A percentile compares a stretch with the other conserved stretches of the same genome.
Conservation (phyloP, 2,888 invertebrate species). For the Copidosoma aretas region DNA sequence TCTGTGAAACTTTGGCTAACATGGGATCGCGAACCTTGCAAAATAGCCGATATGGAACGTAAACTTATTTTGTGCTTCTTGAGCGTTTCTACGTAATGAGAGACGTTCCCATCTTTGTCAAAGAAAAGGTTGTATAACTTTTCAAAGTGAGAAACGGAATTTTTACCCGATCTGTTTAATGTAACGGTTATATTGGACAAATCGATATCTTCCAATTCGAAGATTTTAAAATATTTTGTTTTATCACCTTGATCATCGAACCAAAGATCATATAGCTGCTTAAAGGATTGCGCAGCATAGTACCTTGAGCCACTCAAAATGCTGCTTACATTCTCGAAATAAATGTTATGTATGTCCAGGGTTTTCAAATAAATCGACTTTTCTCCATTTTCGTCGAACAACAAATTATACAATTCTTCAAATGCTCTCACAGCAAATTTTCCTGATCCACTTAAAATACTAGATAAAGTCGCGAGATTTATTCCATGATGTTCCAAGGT, state of each 20-base stretch:
- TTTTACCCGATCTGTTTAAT: not conserved
- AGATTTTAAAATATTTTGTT: not conserved
- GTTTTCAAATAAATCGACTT: not conserved
- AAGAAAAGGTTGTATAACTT: not conserved
- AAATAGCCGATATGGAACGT: not conserved
- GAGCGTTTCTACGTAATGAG: not conserved
- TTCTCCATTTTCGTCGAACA: conserved; percentile 7
- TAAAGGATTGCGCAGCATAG: not conserved
- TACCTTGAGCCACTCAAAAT: not conserved
- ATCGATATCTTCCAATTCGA: not conserved
- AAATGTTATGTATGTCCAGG: conserved; percentile 4
- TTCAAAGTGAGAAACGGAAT: not conserved
- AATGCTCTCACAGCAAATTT: not conserved
- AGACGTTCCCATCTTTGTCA: not conserved
- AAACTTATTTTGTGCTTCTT: not conserved
- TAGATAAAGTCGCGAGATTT: not conserved
- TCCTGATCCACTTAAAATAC: not conserved
- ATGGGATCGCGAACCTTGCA: not conserved
- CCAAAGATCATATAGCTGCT: not conserved
- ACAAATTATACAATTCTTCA: conserved; percentile 9
- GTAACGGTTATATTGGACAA: not conserved
- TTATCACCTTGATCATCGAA: conserved; percentile 5
- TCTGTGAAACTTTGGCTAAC: not conserved
- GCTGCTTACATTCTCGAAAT: not conserved
- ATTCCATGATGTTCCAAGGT: not conserved